A percentile compares a stretch with the other conserved stretches of the same genome.
Conservation (phyloP, 2,888 invertebrate species). For the Mesorhabditis belari region DNA sequence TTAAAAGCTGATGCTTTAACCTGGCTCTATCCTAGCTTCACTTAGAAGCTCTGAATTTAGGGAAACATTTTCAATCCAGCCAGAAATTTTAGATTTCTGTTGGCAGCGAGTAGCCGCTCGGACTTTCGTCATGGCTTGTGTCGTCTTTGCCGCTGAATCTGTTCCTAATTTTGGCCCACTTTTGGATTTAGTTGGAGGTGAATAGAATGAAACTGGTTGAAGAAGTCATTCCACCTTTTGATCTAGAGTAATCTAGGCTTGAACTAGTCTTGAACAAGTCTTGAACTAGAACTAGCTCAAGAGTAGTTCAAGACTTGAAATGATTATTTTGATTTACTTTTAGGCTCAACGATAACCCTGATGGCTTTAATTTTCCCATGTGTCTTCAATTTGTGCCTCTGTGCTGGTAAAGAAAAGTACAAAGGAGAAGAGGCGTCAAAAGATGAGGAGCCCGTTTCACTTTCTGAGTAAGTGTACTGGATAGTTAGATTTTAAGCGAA, state of each 20-base stretch:
- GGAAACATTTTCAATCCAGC: no score
- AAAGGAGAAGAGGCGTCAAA: constrained; percentile 11
- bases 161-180: constrained; percentile 47
- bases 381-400: constrained; percentile 40
- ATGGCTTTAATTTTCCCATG: constrained; percentile 46
- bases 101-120: constrained; percentile 31
- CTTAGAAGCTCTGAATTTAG: no score
- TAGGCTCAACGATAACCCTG: constrained; percentile 38
- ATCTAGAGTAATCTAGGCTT: no score
- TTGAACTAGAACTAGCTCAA: no score
- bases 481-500: not conserved
- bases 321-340: not conserved
- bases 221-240: not conserved
- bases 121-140: constrained; percentile 35
- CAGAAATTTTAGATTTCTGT: constrained; percentile 27
- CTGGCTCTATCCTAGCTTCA: not conserved
- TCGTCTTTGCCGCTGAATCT: constrained; percentile 41
- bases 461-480: constrained; percentile 29
- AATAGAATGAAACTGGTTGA: not conserved
- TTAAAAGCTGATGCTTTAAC: not conserved
- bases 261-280: no score
- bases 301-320: no score
- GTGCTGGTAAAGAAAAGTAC: constrained; percentile 25
- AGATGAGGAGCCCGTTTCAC: constrained; percentile 13
- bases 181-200: constrained; percentile 37